Base-by-base conservation (phyloP, 2,113 vertebrate genomes). In the Orientallactaga bullata region DNA sequence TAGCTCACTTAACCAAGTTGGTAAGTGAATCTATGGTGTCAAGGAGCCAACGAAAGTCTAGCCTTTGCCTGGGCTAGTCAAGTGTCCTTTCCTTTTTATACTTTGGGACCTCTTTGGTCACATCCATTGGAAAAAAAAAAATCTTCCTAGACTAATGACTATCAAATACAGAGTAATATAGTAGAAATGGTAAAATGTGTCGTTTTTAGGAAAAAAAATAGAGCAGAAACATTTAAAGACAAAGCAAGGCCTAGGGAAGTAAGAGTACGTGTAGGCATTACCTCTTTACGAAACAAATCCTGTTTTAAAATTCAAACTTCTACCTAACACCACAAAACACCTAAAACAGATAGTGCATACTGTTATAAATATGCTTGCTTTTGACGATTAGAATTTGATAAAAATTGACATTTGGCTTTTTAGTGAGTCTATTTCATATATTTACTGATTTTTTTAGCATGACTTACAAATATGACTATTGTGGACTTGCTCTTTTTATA, bases 301-400 rank as follows among this genome's bases (percentile, higher is more conserved):
- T 91, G 47, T 66, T 95, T 90, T 65, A 94, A 94, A 94, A 88
- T 85, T 88, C 20, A 72, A 87, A 88, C 88, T 90, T 85, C 51
- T 86, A 90, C 47, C 51, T 88, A 42, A 68, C 92, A 24, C 5
- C 81, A 65, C 5, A 81, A 28, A 94, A 47, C 35, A 13, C 58
- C 15, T 74, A 77, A 94, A 81, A 85, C 2, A 91, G n/a, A 82
- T 74, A 92, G 4, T 88, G 0, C 20, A 80, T 39, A 55, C 4
- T 82, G 20, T 68, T 74, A 89, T 0, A 86, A 73, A 42, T 79
- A 47, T 91, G 77, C 88, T 77, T 4, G 68, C 21, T 92, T 69
- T 39, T 42, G 26, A 84, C n/a, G n/a, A n/a, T n/a, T n/a, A n/a
- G n/a, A 47, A 86, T 63, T 94, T 91, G 68, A 18, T 74, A 79